Evolutionary conservation across 2,113 vertebrate species (phyloP).

Genomic region (Meriones unguiculatus): DNA sequence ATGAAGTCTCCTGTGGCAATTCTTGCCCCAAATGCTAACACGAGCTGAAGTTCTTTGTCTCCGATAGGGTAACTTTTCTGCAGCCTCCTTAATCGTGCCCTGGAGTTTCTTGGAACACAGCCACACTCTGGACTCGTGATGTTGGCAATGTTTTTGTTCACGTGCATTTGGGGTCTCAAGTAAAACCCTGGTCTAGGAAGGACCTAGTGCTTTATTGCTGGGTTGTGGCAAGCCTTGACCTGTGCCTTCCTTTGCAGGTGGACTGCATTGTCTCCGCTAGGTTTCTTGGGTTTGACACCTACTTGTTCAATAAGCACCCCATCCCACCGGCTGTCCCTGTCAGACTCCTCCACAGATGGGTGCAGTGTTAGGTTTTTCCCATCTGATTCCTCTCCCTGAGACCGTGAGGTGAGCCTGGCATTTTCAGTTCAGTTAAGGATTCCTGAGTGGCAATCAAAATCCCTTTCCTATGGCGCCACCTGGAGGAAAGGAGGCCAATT

Average conservation of each 20-base stretch:
- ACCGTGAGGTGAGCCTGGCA: not conserved
- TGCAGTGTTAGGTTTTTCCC: not conserved
- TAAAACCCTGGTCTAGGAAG: not conserved
- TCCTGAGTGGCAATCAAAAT: not conserved
- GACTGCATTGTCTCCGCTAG: not conserved
- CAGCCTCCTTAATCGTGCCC: no score
- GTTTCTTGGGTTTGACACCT: not conserved
- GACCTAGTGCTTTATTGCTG: no score
- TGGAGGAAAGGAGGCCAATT: slow-evolving; percentile 39
- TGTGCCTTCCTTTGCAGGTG: not conserved
- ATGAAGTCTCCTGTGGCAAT: not conserved
- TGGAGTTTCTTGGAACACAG: not conserved
- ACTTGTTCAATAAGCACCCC: not conserved
- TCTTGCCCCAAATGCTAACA: not conserved
- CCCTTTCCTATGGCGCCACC: slow-evolving; percentile 50
- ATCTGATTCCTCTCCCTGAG: not conserved
- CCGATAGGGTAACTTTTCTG: not conserved
- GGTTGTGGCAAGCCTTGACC: not conserved
- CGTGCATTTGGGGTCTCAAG: not conserved
- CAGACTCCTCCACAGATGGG: not conserved
- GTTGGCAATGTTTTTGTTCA: not conserved
- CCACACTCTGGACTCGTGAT: not conserved
- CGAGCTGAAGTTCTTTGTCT: not conserved
- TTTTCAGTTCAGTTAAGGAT: not conserved
- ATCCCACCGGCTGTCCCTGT: no score